Evolutionary conservation across 2,113 vertebrate species (phyloP).

Genomic region (Egretta garzetta): DNA sequence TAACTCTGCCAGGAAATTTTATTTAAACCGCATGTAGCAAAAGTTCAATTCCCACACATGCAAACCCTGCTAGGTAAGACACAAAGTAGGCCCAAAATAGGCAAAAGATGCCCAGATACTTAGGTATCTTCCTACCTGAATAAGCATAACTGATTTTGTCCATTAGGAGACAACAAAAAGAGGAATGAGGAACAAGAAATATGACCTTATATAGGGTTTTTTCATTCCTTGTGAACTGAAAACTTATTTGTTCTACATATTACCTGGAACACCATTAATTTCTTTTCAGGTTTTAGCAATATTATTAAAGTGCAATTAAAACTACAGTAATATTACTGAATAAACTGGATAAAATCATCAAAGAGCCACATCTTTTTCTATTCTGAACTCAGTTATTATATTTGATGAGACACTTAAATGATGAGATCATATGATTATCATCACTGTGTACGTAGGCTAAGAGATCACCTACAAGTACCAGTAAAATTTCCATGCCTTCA

Average conservation of each 20-base stretch:
- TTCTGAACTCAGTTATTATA: not conserved
- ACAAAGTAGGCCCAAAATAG: not conserved
- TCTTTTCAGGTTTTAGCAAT: not conserved
- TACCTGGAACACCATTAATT: not conserved
- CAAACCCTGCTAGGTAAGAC: not conserved
- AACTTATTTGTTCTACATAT: not conserved
- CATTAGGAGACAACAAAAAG: not conserved
- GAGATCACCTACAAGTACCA: not conserved
- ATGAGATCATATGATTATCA: not conserved
- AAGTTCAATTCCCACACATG: not conserved
- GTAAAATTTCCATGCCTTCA: not conserved
- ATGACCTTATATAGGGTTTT: not conserved
- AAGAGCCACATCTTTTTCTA: not conserved
- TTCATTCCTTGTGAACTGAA: not conserved
- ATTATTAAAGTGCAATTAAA: not conserved
- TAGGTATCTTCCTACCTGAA: not conserved
- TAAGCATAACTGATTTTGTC: not conserved
- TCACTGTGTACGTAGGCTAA: accelerated
- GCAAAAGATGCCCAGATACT: not conserved
- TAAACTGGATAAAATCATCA: not conserved
- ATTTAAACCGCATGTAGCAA: not conserved
- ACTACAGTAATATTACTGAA: not conserved
- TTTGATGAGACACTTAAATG: not conserved
- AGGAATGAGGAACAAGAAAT: not conserved
- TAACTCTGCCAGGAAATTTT: not conserved